Percentiles rank a stretch among this genome's conserved stretches.
Conservation (phyloP, 2,113 vertebrate species). For the Pelvicachromis taeniatus region DNA sequence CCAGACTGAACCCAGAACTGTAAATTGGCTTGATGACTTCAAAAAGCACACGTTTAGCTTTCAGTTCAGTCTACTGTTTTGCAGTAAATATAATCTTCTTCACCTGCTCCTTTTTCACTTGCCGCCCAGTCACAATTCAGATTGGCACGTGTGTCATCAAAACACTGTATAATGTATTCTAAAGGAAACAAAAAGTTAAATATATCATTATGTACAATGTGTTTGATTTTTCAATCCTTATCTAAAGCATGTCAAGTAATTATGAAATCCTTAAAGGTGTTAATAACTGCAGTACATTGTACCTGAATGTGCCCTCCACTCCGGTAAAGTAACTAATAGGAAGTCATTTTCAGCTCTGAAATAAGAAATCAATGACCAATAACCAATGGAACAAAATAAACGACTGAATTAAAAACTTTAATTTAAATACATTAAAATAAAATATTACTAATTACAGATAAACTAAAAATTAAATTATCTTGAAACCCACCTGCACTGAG, state of each 20-base stretch:
- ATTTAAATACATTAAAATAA: background rate
- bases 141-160: constrained; percentile 65
- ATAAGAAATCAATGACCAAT: background rate
- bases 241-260: background rate
- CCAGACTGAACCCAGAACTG: background rate
- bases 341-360: constrained; percentile 48
- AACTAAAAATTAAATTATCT: background rate
- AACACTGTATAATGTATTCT: constrained; percentile 80
- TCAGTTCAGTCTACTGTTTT: background rate
- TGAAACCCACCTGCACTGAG: constrained; percentile 53
- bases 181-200: background rate
- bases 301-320: constrained; percentile 62
- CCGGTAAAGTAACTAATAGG: constrained; percentile 54
- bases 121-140: constrained; percentile 78
- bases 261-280: background rate
- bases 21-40: background rate
- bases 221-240: background rate
- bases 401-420: background rate
- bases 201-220: background rate
- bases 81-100: background rate
- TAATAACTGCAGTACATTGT: background rate
- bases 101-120: constrained; percentile 66
- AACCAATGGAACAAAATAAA: background rate
- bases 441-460: background rate
- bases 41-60: background rate